A percentile compares a stretch with the other conserved stretches of the same genome.
These are phyloP conservation scores for Drosophila navojoa DNA, from an alignment of 1,140 invertebrate species.

Conservation along the genomic window DNA sequence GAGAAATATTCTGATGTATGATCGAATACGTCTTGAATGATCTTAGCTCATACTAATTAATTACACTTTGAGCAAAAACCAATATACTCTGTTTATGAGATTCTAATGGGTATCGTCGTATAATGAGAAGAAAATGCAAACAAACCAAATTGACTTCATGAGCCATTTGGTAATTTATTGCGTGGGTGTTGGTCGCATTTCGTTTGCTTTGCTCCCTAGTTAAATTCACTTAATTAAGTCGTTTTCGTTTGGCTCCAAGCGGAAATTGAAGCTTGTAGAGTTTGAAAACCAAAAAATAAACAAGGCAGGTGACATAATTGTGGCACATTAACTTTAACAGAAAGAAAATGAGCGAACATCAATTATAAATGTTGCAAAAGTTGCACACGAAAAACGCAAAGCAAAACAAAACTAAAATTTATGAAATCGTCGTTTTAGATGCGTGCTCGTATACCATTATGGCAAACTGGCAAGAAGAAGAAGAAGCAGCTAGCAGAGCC, in stretches of 20 bases:
- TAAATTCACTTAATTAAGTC: slow-evolving; percentile 61
- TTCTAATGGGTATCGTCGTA: slow-evolving; percentile 23
- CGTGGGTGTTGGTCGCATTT: slow-evolving; percentile 25
- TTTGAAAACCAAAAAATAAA: slow-evolving; percentile 40
- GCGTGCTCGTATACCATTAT: slow-evolving; percentile 71
- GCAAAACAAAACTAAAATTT: slow-evolving; percentile 30
- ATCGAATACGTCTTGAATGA: too few species aligned
- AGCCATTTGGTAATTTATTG: slow-evolving; percentile 28
- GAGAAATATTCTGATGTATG: too few species aligned
- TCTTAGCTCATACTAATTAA: not conserved
- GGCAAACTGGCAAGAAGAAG: slow-evolving; percentile 55
- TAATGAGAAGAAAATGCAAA: slow-evolving; percentile 9
- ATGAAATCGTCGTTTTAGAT: slow-evolving; percentile 54
- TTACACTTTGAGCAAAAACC: not conserved
- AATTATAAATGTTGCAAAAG: slow-evolving; percentile 23
- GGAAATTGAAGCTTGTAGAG: slow-evolving; percentile 66
- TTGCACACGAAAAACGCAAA: slow-evolving; percentile 33
- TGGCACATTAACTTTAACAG: slow-evolving; percentile 12
- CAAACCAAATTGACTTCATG: slow-evolving; percentile 22
- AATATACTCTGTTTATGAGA: not conserved
- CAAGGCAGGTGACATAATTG: slow-evolving; percentile 66
- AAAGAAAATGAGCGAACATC: not conserved
- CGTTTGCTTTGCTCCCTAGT: slow-evolving; percentile 18
- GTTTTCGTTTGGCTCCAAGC: slow-evolving; percentile 33
- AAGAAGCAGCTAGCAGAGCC: slow-evolving; percentile 18